These are phyloP conservation scores for Tautogolabrus adspersus DNA, from an alignment of 2,113 vertebrate species.

Conservation along the genomic window DNA sequence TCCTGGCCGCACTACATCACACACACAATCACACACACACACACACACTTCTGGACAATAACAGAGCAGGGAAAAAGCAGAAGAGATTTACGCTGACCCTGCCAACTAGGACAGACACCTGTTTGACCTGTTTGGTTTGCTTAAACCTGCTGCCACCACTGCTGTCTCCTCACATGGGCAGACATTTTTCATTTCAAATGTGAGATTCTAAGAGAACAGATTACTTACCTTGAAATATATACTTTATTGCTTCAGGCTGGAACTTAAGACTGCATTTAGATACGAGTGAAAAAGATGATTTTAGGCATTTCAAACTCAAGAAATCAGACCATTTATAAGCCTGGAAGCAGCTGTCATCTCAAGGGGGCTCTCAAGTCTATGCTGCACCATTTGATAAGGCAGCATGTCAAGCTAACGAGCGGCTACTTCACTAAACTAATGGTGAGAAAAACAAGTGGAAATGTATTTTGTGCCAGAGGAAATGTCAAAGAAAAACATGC, in stretches of 20 bases:
- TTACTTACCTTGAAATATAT: conserved; percentile 6
- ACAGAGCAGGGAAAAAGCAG: conserved; percentile 3
- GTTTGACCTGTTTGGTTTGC: conserved; percentile 36
- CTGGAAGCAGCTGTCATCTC: conserved; percentile 19
- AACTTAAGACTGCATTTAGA: background rate
- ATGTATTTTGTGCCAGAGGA: background rate
- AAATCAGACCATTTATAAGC: background rate
- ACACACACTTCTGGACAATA: conserved; percentile 26
- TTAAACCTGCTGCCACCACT: background rate
- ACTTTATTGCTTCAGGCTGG: background rate
- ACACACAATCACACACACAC: conserved; percentile 11
- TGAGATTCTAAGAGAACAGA: background rate
- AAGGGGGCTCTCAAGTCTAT: background rate
- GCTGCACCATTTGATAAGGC: conserved; percentile 15
- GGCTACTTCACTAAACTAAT: conserved; percentile 12
- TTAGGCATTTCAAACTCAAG: background rate
- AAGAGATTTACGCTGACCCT: conserved; percentile 16
- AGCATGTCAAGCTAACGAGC: conserved; percentile 2
- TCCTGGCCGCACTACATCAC: conserved; percentile 29
- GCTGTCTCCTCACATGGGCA: background rate
- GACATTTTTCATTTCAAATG: background rate
- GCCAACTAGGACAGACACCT: conserved; percentile 42
- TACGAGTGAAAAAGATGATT: background rate
- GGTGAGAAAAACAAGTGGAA: background rate
- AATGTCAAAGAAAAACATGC: background rate